phyloP scores from a whole-genome alignment of 23 tunicate species.

The Ascidia mentula region DNA sequence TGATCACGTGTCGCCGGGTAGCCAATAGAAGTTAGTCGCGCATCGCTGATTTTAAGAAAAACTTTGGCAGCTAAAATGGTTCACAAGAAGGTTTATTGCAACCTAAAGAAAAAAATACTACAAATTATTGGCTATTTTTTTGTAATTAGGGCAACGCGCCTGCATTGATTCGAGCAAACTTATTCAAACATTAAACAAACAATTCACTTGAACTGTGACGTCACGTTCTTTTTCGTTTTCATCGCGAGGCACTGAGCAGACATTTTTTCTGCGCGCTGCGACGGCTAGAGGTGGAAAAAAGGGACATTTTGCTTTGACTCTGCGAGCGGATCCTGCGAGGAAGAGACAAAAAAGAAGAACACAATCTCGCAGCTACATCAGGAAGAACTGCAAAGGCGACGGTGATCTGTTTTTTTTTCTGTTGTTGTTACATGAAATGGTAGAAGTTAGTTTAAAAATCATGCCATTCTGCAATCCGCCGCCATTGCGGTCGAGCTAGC shows the following conservation, averaged over 20 bases:
- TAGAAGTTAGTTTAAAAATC: neutral
- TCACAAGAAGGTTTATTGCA: neutral
- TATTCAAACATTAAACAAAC: neutral
- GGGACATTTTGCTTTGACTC: constrained; percentile 11
- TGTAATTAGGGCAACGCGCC: neutral
- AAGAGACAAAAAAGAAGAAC: constrained; percentile 9
- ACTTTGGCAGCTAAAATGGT: neutral
- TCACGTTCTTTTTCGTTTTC: constrained; percentile 14
- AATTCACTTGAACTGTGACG: constrained; percentile 3
- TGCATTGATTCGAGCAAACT: neutral
- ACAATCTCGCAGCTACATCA: neutral
- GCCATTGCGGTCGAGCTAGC: neutral
- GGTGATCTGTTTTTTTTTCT: constrained; percentile 5
- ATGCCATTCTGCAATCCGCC: neutral
- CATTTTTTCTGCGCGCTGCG: constrained; percentile 16
- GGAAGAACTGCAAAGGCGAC: constrained; percentile 3
- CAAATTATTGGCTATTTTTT: neutral
- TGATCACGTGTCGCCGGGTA: neutral
- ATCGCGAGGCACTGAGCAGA: neutral
- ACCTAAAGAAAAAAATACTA: neutral
- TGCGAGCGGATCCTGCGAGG: constrained; percentile 8
- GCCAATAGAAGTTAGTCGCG: neutral
- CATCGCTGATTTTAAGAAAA: neutral
- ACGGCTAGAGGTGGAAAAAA: constrained; percentile 4
- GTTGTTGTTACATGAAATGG: neutral